Percentiles rank a stretch among this genome's conserved stretches.
phyloP scores from a whole-genome alignment of 2,797 vertebrate genomes.

The Arremon aurantiirostris region DNA sequence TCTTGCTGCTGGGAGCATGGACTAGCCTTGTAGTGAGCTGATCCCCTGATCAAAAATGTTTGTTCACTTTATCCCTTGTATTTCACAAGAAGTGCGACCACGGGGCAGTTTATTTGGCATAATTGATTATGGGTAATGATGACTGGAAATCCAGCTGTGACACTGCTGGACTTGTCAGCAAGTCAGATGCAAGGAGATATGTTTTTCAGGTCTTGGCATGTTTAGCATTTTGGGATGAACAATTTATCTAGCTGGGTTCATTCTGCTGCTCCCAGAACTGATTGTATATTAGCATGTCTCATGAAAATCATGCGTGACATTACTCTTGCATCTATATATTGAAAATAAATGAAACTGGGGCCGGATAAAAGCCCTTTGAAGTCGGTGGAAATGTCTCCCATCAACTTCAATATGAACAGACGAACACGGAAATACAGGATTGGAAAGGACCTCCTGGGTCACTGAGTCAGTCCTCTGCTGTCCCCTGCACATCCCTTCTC shows the following conservation, averaged over 20 bases:
- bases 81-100: not conserved
- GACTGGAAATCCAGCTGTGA: not conserved
- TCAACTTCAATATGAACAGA: not conserved
- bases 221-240: constrained; percentile 12
- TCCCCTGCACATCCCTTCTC: not conserved
- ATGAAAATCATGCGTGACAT: constrained; percentile 42
- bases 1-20: not conserved
- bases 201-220: not conserved
- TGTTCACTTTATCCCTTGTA: not conserved
- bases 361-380: constrained; percentile 1
- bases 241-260: constrained; percentile 14
- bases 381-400: not conserved
- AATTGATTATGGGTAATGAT: not conserved
- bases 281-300: constrained; percentile 28
- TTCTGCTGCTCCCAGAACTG: constrained; percentile 27
- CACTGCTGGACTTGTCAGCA: not conserved
- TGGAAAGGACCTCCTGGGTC: constrained; percentile 20
- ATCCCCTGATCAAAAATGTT: not conserved
- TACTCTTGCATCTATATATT: constrained; percentile 20
- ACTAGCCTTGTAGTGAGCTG: not conserved
- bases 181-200: not conserved
- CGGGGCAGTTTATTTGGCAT: not conserved
- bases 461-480: not conserved
- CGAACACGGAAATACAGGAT: not conserved
- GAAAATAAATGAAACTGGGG: constrained; percentile 38